A percentile compares a stretch with the other conserved stretches of the same genome.
phyloP scores from a whole-genome alignment of 2,113 vertebrate genomes.

The Thomomys bottae region DNA sequence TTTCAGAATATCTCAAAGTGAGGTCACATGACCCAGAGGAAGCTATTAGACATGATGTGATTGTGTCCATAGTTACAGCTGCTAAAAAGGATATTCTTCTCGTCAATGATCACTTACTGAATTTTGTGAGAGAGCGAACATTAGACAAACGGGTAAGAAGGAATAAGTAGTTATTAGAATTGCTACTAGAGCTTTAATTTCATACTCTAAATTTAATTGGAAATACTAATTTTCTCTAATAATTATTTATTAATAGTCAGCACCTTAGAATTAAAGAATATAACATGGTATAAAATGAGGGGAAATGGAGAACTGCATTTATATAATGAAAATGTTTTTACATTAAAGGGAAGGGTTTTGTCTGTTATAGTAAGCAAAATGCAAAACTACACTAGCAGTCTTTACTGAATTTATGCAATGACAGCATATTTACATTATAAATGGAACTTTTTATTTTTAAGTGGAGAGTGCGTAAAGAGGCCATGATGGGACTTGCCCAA shows the following conservation, averaged over 20 bases:
- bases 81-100: conserved; percentile 98
- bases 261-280: not conserved
- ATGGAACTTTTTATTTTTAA: conserved; percentile 78
- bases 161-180: conserved; percentile 8
- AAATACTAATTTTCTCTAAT: not conserved
- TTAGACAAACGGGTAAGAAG: conserved; percentile 95
- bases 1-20: conserved; percentile 96
- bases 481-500: conserved; percentile 99
- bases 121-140: conserved; percentile 97
- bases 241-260: conserved; percentile 25
- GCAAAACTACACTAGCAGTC: conserved; percentile 2
- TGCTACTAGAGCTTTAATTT: not conserved
- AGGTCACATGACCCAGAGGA: conserved; percentile 99
- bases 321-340: conserved; percentile 48
- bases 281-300: not conserved
- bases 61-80: conserved; percentile 99
- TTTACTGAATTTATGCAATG: conserved; percentile 33
- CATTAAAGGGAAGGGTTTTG: conserved; percentile 16
- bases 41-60: conserved; percentile 98
- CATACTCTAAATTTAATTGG: conserved; percentile 26
- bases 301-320: conserved; percentile 37
- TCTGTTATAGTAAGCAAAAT: not conserved
- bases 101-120: conserved; percentile 97
- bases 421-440: conserved; percentile 57
- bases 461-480: conserved; percentile 99